Conservation (phyloP, 2,797 vertebrate genomes). For the Anniella stebbinsi region DNA sequence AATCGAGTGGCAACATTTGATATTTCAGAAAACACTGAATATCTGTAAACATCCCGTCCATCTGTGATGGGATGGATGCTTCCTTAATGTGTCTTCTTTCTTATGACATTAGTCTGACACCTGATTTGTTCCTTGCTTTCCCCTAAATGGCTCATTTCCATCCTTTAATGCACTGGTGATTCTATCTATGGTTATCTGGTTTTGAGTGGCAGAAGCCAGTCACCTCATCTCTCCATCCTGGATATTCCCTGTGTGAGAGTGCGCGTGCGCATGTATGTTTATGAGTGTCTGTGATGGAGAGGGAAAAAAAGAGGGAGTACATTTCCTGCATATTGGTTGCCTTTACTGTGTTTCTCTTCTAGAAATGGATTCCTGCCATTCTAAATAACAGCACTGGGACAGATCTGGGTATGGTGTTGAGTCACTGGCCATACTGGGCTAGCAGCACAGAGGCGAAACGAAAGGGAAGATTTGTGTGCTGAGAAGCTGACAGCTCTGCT, state of each 20-base stretch:
- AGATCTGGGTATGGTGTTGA: conserved; percentile 11
- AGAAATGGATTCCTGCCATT: conserved; percentile 56
- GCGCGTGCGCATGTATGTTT: too few relatives aligned
- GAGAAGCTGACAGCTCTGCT: conserved; percentile 49
- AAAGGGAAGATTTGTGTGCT: conserved; percentile 24
- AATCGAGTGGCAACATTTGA: not conserved
- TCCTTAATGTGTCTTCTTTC: not conserved
- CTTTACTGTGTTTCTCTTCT: conserved; percentile 11
- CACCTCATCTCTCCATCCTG: too few relatives aligned
- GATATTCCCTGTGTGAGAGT: not conserved
- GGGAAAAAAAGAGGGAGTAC: not conserved
- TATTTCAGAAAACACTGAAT: not conserved
- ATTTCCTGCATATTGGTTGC: not conserved
- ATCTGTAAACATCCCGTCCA: not conserved
- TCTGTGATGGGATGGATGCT: not conserved
- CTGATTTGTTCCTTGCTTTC: not conserved
- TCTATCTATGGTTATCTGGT: not conserved
- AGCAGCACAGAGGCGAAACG: not conserved
- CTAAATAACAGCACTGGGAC: not conserved
- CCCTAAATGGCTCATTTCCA: not conserved
- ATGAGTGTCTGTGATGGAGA: not conserved
- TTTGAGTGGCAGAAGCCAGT: not conserved
- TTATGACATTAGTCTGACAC: not conserved
- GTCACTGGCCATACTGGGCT: not conserved
- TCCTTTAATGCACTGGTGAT: not conserved